phyloP scores from a whole-genome alignment of 2,888 invertebrate species.

The Ischnura elegans region DNA sequence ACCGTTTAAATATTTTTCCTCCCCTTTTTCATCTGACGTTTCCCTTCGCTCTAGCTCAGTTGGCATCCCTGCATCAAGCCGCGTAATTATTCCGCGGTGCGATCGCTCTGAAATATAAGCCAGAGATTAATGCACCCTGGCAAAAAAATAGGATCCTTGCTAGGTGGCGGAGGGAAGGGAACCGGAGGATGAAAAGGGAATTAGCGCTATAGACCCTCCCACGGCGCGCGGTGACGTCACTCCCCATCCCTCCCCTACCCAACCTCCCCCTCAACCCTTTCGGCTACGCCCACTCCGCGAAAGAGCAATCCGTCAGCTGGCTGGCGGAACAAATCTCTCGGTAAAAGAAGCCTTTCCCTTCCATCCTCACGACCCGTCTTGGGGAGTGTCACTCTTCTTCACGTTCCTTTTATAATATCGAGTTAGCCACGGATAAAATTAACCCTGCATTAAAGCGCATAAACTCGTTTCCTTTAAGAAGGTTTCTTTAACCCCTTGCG shows the following conservation, averaged over 20 bases:
- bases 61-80: neutral
- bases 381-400: neutral
- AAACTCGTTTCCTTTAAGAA: too few relatives aligned
- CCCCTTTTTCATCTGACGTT: too few relatives aligned
- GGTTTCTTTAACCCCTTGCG: too few relatives aligned
- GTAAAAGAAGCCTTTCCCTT: constrained; percentile 2
- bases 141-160: neutral
- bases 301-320: neutral
- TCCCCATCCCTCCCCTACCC: neutral
- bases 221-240: neutral
- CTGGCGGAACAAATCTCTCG: constrained; percentile 12
- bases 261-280: neutral
- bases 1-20: too few relatives aligned
- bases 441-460: too few relatives aligned
- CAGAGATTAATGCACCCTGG: neutral
- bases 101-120: neutral
- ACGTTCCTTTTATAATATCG: neutral
- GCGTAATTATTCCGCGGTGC: neutral
- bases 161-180: neutral
- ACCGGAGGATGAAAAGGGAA: neutral
- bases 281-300: neutral
- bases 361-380: neutral
- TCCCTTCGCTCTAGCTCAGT: neutral
- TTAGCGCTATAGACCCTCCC: neutral
- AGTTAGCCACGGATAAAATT: too few relatives aligned